phyloP scores from a whole-genome alignment of 2,888 invertebrate species.

The Troides oblongomaculatus region DNA sequence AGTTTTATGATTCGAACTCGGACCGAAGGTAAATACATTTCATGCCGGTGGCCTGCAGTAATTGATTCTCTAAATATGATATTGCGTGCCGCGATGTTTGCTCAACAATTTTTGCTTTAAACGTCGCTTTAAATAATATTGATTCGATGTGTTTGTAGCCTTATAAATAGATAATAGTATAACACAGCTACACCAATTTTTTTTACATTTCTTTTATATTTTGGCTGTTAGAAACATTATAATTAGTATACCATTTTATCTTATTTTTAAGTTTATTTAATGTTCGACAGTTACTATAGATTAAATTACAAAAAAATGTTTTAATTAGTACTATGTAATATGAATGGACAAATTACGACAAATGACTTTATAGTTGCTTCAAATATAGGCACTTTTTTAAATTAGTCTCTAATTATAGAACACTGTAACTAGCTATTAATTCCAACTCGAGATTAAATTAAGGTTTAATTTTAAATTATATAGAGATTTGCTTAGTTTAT shows the following conservation, averaged over 20 bases:
- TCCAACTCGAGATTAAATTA: neutral
- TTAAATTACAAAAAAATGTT: no score
- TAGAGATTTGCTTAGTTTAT: neutral
- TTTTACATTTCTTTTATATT: neutral
- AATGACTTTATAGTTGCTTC: neutral
- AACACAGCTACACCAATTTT: no score
- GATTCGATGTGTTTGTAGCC: slow-evolving; percentile 30
- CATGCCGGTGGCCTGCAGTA: slow-evolving; percentile 31
- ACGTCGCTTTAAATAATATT: slow-evolving; percentile 34
- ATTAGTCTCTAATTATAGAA: neutral
- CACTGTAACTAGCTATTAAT: neutral
- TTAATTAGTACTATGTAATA: neutral
- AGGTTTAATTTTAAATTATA: neutral
- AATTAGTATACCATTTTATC: no score
- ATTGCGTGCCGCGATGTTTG: slow-evolving; percentile 54
- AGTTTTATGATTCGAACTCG: slow-evolving; percentile 29
- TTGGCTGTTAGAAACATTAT: neutral
- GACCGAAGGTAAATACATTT: slow-evolving; percentile 30
- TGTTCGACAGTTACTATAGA: no score
- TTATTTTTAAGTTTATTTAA: no score
- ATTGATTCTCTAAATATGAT: slow-evolving; percentile 61
- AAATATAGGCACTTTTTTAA: neutral
- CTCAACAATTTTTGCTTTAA: slow-evolving; percentile 37
- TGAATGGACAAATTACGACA: neutral
- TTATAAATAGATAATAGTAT: slow-evolving; percentile 15